Base-by-base conservation (phyloP, 2,797 vertebrate species). In the Dallia pectoralis region DNA sequence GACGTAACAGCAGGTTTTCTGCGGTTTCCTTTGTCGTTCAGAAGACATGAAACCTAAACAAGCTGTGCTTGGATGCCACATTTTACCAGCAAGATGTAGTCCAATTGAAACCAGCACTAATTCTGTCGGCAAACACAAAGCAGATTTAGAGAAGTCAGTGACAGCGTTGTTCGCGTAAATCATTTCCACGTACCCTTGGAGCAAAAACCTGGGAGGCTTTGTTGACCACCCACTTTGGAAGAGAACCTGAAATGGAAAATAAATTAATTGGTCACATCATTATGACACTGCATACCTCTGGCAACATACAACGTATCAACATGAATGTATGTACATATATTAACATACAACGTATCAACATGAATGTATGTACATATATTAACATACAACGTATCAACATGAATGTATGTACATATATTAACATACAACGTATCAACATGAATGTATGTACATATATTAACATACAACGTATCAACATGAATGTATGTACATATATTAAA, bases 221-320 rank as follows among this genome's bases (percentile, higher is more conserved):
- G 87, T 95, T 96, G 22, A 95, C 94, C 19, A 94, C 83, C 93
- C 92, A 93, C 81, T 94, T 96, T 1, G 93, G 95, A 85, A 95
- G 89, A 49, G 89, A 93, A 69, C 94, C 93, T 95, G 78, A 15
- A 82, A 40, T 22, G 40, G n/a, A 70, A 72, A 49, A 67, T 3
- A 5, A 25, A 47, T 76, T 29, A 66, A 16, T 74, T 0, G 22
- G 18, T 4, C 5, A 61, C 61, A 53, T 8, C 27, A 30, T 64
- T 29, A 9, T 32, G 53, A 16, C 27, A 44, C 64, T 61, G 44
- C 2, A 12, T 64, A 63, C 5, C 59, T 72, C 47, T 69, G 69
- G 3, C 1, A 32, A 18, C 27, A 63, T 63, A 30, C 18, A 32
- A 14, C 30, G 15, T 62, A 18, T 64, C 6, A 64, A 66, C n/a